Conservation (phyloP, 2,113 vertebrate species). For the Gambusia holbrooki region DNA sequence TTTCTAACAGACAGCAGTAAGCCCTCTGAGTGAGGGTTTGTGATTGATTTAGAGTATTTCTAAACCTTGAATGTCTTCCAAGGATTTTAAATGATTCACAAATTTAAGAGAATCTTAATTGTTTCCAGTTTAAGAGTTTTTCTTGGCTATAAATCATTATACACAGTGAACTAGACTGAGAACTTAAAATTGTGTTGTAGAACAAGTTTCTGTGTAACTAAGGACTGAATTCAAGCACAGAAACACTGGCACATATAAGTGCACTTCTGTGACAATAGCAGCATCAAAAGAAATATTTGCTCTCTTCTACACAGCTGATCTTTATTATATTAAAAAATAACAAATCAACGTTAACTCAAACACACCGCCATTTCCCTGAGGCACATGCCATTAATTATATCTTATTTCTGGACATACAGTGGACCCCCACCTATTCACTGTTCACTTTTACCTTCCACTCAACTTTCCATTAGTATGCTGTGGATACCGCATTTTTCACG, state of each 20-base stretch:
- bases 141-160: neutral
- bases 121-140: neutral
- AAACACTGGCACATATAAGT: neutral
- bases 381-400: neutral
- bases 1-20: neutral
- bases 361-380: neutral
- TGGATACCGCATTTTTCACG: neutral
- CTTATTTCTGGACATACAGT: too few relatives aligned
- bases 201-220: neutral
- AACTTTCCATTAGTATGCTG: neutral
- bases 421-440: too few relatives aligned
- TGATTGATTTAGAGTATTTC: conserved; percentile 5
- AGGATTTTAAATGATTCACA: neutral
- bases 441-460: neutral
- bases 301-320: too few relatives aligned
- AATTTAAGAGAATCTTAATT: neutral
- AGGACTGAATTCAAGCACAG: neutral
- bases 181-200: neutral
- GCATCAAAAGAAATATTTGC: too few relatives aligned
- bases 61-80: neutral
- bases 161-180: neutral
- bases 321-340: neutral
- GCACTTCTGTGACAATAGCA: too few relatives aligned
- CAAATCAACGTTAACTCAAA: neutral
- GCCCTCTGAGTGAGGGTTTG: neutral